These are phyloP conservation scores for Lepus townsendii DNA, from an alignment of 2,797 vertebrate species.

Conservation along the genomic window DNA sequence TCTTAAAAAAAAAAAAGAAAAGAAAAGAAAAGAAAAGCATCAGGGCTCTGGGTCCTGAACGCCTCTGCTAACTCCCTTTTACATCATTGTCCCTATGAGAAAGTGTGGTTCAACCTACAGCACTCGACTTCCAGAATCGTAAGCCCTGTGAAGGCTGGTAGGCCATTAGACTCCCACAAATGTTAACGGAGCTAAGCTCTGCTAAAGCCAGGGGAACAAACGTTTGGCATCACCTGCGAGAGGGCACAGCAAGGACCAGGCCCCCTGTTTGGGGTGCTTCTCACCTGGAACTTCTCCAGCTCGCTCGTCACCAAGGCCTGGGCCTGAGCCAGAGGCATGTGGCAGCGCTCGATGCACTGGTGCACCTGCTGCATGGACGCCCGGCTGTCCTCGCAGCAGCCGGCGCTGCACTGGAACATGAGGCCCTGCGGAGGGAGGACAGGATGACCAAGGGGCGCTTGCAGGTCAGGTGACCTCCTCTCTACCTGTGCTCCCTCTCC, in stretches of 20 bases:
- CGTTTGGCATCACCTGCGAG: not conserved
- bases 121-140: not conserved
- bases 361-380: conserved; percentile 95
- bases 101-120: not conserved
- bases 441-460: not conserved
- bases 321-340: conserved; percentile 93
- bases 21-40: not conserved
- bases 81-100: conserved; percentile 14
- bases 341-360: conserved; percentile 96
- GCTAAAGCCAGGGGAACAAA: conserved; percentile 28
- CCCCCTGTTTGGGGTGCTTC: not conserved
- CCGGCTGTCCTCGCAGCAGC: conserved; percentile 92
- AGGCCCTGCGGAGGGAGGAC: conserved; percentile 87
- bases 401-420: conserved; percentile 96
- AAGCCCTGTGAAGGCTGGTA: not conserved
- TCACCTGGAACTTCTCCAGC: conserved; percentile 96
- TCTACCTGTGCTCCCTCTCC: not conserved
- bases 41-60: not conserved
- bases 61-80: not conserved
- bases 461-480: not conserved
- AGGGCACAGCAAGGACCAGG: not conserved
- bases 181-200: conserved; percentile 30
- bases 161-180: not conserved
- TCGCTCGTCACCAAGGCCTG: conserved; percentile 95
- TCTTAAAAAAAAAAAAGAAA: not conserved